These are phyloP conservation scores for Pseudochirops corinnae DNA, from an alignment of 2,797 vertebrate species.

Conservation along the genomic window DNA sequence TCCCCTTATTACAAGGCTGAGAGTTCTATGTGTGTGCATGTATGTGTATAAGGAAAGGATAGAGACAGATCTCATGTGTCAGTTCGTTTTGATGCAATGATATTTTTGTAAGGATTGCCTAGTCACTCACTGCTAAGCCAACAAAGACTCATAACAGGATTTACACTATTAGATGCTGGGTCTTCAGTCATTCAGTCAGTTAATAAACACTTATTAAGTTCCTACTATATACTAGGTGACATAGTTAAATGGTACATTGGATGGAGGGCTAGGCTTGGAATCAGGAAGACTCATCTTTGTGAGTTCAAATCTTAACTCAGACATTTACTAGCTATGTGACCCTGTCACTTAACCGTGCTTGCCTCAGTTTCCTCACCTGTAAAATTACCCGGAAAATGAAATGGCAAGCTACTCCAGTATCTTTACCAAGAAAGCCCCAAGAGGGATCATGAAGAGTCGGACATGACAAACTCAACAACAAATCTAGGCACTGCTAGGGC, in stretches of 20 bases:
- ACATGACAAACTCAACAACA: background rate
- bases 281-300: background rate
- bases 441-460: background rate
- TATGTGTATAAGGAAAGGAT: background rate
- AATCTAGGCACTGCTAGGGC: background rate
- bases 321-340: background rate
- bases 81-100: background rate
- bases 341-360: background rate
- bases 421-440: background rate
- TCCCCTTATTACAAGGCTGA: background rate
- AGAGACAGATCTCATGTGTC: conserved; percentile 3
- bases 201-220: conserved; percentile 12
- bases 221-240: background rate
- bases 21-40: background rate
- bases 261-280: background rate
- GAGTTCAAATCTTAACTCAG: background rate
- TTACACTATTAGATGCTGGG: conserved; percentile 6
- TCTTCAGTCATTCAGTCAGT: conserved; percentile 29
- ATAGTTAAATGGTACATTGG: background rate
- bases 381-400: background rate
- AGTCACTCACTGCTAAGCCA: background rate
- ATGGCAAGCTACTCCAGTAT: background rate
- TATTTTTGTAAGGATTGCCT: conserved; percentile 20
- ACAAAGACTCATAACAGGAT: background rate
- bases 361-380: background rate